Base-by-base conservation (phyloP, 1,140 invertebrate species). In the Sitodiplosis mosellana region DNA sequence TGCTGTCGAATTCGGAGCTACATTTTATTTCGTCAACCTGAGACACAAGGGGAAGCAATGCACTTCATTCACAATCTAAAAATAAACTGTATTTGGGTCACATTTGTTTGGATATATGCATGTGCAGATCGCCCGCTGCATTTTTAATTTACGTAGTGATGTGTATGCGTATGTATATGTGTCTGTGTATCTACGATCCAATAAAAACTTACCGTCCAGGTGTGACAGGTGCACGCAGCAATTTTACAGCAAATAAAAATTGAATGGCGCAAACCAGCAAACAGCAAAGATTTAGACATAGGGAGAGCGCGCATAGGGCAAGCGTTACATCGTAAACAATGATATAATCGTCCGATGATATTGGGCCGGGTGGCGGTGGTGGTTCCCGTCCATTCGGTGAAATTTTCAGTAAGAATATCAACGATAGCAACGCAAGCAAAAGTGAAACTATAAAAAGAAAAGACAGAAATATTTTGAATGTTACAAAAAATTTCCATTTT, bases 241-340 rank as follows among this genome's bases (percentile, higher is more conserved):
- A 74, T 70, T 91, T 92, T 48, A 91, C 83, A 20, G 87, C 83
- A 63, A 92, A 92, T 54, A 92, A 75, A 70, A 90, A 91, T 70
- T 94, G 89, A 56, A 91, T 88, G 51, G 86, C 83, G 72, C 88
- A 94, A 48, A 94, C 87, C 50, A 94, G 75, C 36, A 92, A 71
- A 61, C 87, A 92, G 68, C 87, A 90, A 15, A 92, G 72, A 65
- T 92, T 87, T 22, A 92, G 66, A 1, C 84, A 87, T 19, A 92
- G 67, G 19, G 87, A 88, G 48, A 92, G 72, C 11, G 87, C 86
- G 59, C 85, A 87, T 50, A 92, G 69, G 6, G 86, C 87, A 52
- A 91, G 69, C 2, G 87, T 88, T 51, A 92, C 87, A 71, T 92
- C 87, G 61, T 89, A 87, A 22, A 92, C 83, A 50, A 86, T 78